These are phyloP conservation scores for Micrasema longulum DNA, from an alignment of 1,140 invertebrate species.

Conservation along the genomic window DNA sequence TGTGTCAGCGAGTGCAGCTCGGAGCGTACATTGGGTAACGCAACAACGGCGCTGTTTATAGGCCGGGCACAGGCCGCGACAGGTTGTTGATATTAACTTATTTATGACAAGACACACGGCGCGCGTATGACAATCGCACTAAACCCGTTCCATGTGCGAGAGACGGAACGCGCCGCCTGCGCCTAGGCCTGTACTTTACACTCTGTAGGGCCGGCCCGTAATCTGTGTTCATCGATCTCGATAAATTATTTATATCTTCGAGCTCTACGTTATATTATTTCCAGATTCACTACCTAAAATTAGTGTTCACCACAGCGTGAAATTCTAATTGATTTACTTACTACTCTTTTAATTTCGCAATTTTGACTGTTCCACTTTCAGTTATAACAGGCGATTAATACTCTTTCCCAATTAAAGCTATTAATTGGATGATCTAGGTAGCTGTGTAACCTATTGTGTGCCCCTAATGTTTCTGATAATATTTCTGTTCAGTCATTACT, in stretches of 20 bases:
- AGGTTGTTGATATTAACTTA: constrained; percentile 38
- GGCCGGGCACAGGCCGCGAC: constrained; percentile 25
- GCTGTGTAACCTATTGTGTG: constrained; percentile 11
- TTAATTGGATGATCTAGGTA: constrained; percentile 8
- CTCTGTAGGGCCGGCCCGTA: too few species aligned
- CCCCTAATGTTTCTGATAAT: neutral
- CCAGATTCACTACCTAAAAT: too few species aligned
- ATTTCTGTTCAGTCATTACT: constrained; percentile 40
- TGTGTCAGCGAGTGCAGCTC: constrained; percentile 10
- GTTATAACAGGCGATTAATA: too few species aligned
- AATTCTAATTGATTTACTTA: neutral
- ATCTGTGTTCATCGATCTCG: too few species aligned
- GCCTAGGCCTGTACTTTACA: too few species aligned
- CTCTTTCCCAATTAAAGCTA: neutral
- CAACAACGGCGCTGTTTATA: constrained; percentile 24
- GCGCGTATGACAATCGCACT: constrained; percentile 38
- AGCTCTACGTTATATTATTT: too few species aligned
- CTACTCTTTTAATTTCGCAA: too few species aligned
- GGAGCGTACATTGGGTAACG: constrained; percentile 19
- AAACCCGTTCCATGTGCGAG: constrained; percentile 41
- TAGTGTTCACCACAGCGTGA: neutral
- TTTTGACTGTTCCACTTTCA: too few species aligned
- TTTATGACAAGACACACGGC: constrained; percentile 36
- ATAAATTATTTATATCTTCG: too few species aligned
- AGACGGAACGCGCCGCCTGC: constrained; percentile 32